A percentile compares a stretch with the other conserved stretches of the same genome.
Conservation (phyloP, 2,797 vertebrate species). For the Garrulus glandarius region DNA sequence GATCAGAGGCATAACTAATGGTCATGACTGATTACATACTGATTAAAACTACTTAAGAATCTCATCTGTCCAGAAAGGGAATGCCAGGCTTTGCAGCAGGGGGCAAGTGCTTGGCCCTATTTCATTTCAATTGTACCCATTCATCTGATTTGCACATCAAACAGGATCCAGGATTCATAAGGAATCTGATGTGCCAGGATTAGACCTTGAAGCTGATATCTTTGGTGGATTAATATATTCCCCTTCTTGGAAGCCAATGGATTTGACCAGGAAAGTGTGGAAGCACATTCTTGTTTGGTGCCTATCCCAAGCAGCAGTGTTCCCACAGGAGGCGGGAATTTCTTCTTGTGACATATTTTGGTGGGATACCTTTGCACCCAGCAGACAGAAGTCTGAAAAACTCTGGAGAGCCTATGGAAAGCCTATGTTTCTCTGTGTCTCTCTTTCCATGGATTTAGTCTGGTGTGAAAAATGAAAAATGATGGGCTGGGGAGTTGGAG, state of each 20-base stretch:
- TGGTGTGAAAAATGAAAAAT: not conserved
- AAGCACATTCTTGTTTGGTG: not conserved
- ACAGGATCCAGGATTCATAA: not conserved
- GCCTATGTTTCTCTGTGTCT: not conserved
- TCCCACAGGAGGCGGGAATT: not conserved
- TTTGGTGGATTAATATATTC: not conserved
- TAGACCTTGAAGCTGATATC: not conserved
- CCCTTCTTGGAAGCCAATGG: not conserved
- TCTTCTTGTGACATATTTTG: not conserved
- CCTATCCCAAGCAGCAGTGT: not conserved
- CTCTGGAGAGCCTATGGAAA: not conserved
- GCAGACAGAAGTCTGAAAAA: not conserved
- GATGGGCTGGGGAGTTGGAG: not conserved
- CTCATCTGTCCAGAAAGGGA: not conserved
- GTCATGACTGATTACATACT: not conserved
- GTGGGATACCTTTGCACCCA: not conserved
- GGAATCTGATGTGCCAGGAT: not conserved
- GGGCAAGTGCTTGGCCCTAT: not conserved
- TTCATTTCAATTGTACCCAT: not conserved
- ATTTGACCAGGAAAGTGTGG: not conserved
- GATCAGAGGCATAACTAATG: slow-evolving; percentile 54
- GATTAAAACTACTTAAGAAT: slow-evolving; percentile 12
- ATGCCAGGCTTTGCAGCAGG: not conserved
- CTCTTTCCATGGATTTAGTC: not conserved
- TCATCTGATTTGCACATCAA: not conserved